Evolutionary conservation across 1,140 invertebrate species (phyloP).

Genomic region (Diprion similis): DNA sequence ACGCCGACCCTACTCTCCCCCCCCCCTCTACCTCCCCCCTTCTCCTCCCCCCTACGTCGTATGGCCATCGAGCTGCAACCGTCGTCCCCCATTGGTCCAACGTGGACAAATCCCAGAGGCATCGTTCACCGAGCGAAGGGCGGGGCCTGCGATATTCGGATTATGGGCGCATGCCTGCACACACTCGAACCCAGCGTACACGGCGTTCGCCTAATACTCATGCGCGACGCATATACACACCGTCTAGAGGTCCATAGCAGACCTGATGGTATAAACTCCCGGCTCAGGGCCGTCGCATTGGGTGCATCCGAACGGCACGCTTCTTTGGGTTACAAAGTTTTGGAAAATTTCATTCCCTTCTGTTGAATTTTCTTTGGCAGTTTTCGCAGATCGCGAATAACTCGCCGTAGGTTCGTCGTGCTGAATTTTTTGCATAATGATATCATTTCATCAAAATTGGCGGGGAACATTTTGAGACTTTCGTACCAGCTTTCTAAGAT

Average conservation of each 20-base stretch:
- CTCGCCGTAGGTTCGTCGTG: too few species aligned
- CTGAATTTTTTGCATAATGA: too few species aligned
- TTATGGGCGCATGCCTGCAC: slow-evolving; percentile 45
- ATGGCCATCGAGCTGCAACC: slow-evolving; percentile 10
- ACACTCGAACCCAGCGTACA: slow-evolving; percentile 18
- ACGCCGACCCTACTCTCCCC: slow-evolving; percentile 16
- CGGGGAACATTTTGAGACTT: too few species aligned
- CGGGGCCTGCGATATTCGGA: slow-evolving; percentile 40
- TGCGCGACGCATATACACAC: slow-evolving; percentile 1
- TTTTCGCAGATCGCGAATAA: neutral
- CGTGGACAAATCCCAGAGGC: slow-evolving; percentile 55
- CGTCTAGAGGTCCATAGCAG: slow-evolving; percentile 14
- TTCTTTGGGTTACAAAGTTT: neutral
- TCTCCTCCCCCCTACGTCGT: neutral
- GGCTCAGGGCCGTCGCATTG: neutral
- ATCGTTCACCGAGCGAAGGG: slow-evolving; percentile 45
- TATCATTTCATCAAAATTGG: too few species aligned
- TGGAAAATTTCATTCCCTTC: neutral
- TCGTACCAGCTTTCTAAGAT: too few species aligned
- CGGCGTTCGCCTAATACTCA: slow-evolving; percentile 20
- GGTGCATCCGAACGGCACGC: neutral
- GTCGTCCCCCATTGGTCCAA: slow-evolving; percentile 44
- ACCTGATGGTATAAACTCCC: slow-evolving; percentile 9
- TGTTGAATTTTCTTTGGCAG: neutral
- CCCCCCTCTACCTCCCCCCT: neutral